Percentiles rank a stretch among this genome's conserved stretches.
phyloP scores from a whole-genome alignment of 1,140 invertebrate species.

The Amphibalanus amphitrite region DNA sequence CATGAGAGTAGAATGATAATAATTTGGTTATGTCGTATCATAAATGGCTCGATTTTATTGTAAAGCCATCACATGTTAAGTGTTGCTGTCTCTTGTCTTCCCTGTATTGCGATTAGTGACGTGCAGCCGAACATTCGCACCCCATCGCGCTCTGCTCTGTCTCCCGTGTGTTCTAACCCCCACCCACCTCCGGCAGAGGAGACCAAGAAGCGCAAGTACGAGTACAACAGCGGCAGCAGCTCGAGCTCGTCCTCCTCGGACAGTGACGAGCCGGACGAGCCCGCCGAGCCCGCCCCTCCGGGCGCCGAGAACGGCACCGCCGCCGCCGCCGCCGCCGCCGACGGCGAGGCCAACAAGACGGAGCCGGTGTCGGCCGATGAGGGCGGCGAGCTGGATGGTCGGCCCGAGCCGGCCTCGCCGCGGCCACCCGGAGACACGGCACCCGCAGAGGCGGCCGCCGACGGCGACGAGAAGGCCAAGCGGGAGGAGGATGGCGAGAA shows the following conservation, averaged over 20 bases:
- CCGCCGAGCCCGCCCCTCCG: not conserved
- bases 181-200: slow-evolving; percentile 8
- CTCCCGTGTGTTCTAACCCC: no score
- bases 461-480: slow-evolving; percentile 14
- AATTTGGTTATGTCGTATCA: no score
- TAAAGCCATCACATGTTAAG: no score
- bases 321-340: not conserved
- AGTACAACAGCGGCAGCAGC: slow-evolving; percentile 24
- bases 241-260: not conserved
- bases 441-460: not conserved
- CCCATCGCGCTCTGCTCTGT: no score
- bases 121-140: no score
- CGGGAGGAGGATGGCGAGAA: slow-evolving; percentile 24
- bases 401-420: not conserved
- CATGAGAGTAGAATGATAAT: no score
- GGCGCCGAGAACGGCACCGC: not conserved
- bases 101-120: no score
- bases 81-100: no score
- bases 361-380: no score
- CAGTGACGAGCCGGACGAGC: not conserved
- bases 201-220: slow-evolving; percentile 23
- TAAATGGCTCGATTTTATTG: no score
- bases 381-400: no score
- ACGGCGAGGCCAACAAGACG: slow-evolving; percentile 14
- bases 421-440: not conserved